phyloP scores from a whole-genome alignment of 2,888 invertebrate genomes.

The Hyposoter dolosus region DNA sequence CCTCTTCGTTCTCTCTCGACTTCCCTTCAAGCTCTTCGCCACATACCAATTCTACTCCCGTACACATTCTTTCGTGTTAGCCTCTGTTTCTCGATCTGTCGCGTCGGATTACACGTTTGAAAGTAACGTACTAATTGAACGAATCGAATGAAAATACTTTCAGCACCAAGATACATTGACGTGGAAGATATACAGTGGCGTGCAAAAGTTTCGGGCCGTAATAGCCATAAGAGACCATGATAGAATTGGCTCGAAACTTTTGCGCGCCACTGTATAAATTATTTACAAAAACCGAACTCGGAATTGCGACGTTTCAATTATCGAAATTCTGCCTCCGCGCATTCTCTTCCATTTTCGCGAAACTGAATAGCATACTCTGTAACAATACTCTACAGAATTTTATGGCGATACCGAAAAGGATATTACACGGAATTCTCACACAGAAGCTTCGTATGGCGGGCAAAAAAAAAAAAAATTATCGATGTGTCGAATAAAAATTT shows the following conservation, averaged over 20 bases:
- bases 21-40: slow-evolving; percentile 1
- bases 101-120: slow-evolving; percentile 26
- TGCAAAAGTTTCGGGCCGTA: too few relatives aligned
- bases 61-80: slow-evolving; percentile 49
- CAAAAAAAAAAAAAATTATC: neutral
- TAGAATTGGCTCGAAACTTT: too few relatives aligned
- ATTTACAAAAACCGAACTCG: neutral
- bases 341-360: neutral
- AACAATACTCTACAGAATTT: neutral
- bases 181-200: neutral
- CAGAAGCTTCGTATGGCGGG: neutral
- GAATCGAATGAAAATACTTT: slow-evolving; percentile 14
- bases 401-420: neutral
- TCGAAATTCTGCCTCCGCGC: neutral
- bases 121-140: slow-evolving; percentile 47
- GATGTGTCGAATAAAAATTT: neutral
- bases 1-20: slow-evolving; percentile 24
- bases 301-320: neutral
- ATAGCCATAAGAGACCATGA: too few relatives aligned
- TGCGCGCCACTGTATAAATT: too few relatives aligned
- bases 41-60: slow-evolving; percentile 35
- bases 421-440: neutral
- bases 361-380: neutral
- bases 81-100: slow-evolving; percentile 30
- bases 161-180: slow-evolving; percentile 50